A percentile compares a stretch with the other conserved stretches of the same genome.
These are phyloP conservation scores for Liopterus haemorrhoidalis DNA, from an alignment of 2,888 invertebrate species.

Conservation along the genomic window DNA sequence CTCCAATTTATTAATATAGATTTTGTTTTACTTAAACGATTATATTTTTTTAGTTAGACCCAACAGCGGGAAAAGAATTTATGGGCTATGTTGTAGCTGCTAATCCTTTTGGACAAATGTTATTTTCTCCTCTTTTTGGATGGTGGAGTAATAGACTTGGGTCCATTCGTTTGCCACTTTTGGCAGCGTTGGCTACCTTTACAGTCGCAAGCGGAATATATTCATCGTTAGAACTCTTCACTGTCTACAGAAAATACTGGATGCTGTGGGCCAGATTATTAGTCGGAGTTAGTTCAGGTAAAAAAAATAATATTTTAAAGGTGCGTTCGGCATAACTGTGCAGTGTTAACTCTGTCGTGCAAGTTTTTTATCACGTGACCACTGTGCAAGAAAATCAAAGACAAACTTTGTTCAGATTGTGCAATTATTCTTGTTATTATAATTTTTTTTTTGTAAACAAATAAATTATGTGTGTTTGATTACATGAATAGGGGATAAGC, in stretches of 20 bases:
- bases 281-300: constrained; percentile 79
- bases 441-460: too few relatives aligned
- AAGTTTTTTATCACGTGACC: too few relatives aligned
- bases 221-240: constrained; percentile 66
- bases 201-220: constrained; percentile 67
- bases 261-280: constrained; percentile 73
- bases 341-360: too few relatives aligned
- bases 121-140: constrained; percentile 77
- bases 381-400: too few relatives aligned
- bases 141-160: constrained; percentile 76
- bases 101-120: constrained; percentile 80
- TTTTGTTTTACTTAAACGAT: constrained; percentile 5
- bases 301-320: too few relatives aligned
- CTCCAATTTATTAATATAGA: neutral
- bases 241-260: constrained; percentile 59
- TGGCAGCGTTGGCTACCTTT: constrained; percentile 65
- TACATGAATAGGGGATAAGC: too few relatives aligned
- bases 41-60: constrained; percentile 61
- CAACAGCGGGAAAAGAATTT: constrained; percentile 71
- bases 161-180: constrained; percentile 64
- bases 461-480: too few relatives aligned
- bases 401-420: too few relatives aligned
- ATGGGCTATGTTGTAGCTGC: constrained; percentile 80
- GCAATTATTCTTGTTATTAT: too few relatives aligned
- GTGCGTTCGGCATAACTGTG: too few relatives aligned